Evolutionary conservation across 2,113 vertebrate species (phyloP), one percentile per base, ranked within the genome.

Genomic region (Anguilla japonica): DNA sequence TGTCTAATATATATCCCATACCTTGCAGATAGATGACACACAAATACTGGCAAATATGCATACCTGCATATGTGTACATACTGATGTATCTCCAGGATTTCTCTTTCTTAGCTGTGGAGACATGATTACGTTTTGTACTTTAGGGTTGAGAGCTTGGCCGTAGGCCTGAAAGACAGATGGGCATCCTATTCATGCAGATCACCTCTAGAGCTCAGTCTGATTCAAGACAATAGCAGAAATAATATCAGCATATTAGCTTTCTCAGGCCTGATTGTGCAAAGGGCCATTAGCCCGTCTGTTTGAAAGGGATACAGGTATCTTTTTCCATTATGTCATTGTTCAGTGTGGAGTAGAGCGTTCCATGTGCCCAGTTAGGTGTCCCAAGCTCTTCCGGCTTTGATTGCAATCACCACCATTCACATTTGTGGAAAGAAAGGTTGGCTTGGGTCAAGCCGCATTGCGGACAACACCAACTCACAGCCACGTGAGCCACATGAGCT

Each of bases 151-250:
- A 82, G 57, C 53, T 43, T 39, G 57, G 80, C 63, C 29, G 71
- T 16, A 34, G 85, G 46, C 18, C 13, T 82, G 80, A 75, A 81
- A 53, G 79, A 39, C 22, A 26, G n/a, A 2, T 43, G 41, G 13
- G 81, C 39, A 13, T 22, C 50, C 14, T 75, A 40, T 50, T 43
- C 56, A 34, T 22, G 15, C 81, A 39, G 53, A 84, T 84, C 83
- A 84, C 15, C 46, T 63, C 60, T 20, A 75, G 26, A 46, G 85
- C 60, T 46, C 60, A n/a, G 20, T 82, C 80, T 46, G 57, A 43
- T 34, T 81, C 53, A 22, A 67, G 34, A 86, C 85, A 86, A 86
- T 86, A 22, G 79, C 50, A 86, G 40, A 86, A 57, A 41, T 81
- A 82, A 63, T 16, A n/a, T 57, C 40, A 81, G 79, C 34, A 40